phyloP scores from a whole-genome alignment of 2,888 invertebrate genomes.

The Drosophila niveifrons region DNA sequence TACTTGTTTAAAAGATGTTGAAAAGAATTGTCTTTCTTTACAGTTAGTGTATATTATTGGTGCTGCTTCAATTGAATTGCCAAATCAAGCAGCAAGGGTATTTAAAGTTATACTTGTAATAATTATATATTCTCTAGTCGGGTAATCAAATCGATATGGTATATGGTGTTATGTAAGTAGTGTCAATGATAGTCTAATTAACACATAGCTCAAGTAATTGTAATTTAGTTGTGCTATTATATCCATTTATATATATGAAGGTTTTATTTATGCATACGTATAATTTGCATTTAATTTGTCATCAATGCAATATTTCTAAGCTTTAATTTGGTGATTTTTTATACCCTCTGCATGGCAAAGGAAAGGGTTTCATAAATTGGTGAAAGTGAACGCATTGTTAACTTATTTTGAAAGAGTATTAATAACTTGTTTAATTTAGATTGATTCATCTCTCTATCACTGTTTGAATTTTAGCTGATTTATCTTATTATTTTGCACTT shows the following conservation, averaged over 20 bases:
- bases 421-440: background rate
- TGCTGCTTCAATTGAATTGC: background rate
- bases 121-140: background rate
- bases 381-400: background rate
- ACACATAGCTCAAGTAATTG: slow-evolving; percentile 36
- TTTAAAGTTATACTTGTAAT: background rate
- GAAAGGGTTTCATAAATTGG: background rate
- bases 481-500: too few relatives aligned
- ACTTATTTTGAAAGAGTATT: background rate
- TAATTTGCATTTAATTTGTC: slow-evolving; percentile 45
- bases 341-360: background rate
- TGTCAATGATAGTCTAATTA: slow-evolving; percentile 32
- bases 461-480: too few relatives aligned
- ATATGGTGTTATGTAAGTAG: slow-evolving; percentile 9
- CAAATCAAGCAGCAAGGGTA: background rate
- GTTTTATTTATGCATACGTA: slow-evolving; percentile 1
- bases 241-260: slow-evolving; percentile 7
- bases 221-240: slow-evolving; percentile 17
- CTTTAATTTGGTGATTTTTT: slow-evolving; percentile 45
- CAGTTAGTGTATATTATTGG: background rate
- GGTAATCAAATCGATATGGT: slow-evolving; percentile 8
- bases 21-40: background rate
- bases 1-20: background rate
- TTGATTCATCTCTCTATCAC: too few relatives aligned
- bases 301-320: slow-evolving; percentile 33